Percentiles rank a stretch among this genome's conserved stretches.
phyloP scores from a whole-genome alignment of 2,888 invertebrate genomes.

The Andrena trimmerana region DNA sequence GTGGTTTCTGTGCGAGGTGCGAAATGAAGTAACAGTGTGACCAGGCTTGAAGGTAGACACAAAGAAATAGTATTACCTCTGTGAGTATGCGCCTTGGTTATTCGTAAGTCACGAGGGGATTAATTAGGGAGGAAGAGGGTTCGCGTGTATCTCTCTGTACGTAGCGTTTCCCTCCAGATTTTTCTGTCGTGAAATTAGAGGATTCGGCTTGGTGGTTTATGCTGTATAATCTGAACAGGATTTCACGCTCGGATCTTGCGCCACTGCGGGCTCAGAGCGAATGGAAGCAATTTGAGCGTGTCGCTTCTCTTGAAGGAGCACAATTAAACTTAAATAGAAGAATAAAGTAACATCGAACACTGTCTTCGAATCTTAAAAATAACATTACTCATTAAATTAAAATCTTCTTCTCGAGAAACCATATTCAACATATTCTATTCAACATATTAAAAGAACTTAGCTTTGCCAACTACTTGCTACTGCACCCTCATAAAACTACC shows the following conservation, averaged over 20 bases:
- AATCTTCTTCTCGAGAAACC: no score
- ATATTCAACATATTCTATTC: no score
- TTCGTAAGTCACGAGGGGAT: slow-evolving; percentile 33
- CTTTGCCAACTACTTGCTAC: no score
- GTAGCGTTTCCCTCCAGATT: slow-evolving; percentile 5
- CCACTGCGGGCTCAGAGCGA: background rate
- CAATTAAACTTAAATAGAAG: slow-evolving; percentile 7
- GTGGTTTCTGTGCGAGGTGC: background rate
- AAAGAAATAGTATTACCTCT: slow-evolving; percentile 13
- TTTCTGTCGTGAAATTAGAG: slow-evolving; percentile 19
- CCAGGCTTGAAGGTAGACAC: background rate
- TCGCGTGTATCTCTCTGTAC: slow-evolving; percentile 30
- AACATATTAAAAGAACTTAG: no score
- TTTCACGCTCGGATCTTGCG: slow-evolving; percentile 15
- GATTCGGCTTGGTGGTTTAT: slow-evolving; percentile 17
- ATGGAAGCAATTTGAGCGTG: background rate
- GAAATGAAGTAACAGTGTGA: slow-evolving; percentile 10
- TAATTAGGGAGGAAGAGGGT: slow-evolving; percentile 39
- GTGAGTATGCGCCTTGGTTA: slow-evolving; percentile 16
- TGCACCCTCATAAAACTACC: no score
- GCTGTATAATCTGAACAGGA: slow-evolving; percentile 23
- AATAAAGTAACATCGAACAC: background rate
- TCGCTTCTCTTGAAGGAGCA: background rate
- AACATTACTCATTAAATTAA: background rate
- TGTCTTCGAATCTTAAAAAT: background rate